These are phyloP conservation scores for Cichladusa arquata DNA, from an alignment of 2,113 vertebrate genomes.

Conservation along the genomic window DNA sequence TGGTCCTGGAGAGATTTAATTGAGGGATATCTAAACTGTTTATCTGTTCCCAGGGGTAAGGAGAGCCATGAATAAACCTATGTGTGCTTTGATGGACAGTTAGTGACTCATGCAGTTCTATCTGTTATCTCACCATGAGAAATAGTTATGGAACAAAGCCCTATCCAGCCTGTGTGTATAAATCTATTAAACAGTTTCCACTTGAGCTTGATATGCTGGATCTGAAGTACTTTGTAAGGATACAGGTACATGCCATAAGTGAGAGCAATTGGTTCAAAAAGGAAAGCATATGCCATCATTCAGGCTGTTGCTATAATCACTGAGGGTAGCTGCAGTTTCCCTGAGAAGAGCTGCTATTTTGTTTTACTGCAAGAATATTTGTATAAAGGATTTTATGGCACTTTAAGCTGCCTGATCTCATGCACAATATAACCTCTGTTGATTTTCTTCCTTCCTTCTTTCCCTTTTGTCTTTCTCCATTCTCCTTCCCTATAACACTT, in stretches of 20 bases:
- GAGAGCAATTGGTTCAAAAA: background rate
- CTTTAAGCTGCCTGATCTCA: constrained; percentile 20
- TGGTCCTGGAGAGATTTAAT: background rate
- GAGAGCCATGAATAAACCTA: background rate
- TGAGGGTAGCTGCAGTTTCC: background rate
- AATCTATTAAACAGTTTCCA: background rate
- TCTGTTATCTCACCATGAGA: background rate
- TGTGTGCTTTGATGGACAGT: constrained; percentile 15
- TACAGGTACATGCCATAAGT: background rate
- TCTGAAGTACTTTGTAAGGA: background rate
- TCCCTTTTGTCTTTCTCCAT: background rate
- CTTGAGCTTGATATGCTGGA: background rate
- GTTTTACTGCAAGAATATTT: background rate
- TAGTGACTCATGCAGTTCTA: background rate
- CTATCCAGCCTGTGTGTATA: background rate
- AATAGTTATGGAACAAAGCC: background rate
- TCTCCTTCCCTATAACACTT: background rate
- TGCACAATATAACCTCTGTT: background rate
- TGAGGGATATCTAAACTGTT: constrained; percentile 14
- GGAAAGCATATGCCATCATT: background rate
- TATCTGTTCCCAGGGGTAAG: constrained; percentile 24
- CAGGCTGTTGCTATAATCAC: background rate
- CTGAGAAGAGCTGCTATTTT: background rate
- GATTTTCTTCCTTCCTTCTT: background rate
- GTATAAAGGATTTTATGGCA: background rate